Conservation (phyloP, 2,113 vertebrate species). For the Deroptyus accipitrinus region DNA sequence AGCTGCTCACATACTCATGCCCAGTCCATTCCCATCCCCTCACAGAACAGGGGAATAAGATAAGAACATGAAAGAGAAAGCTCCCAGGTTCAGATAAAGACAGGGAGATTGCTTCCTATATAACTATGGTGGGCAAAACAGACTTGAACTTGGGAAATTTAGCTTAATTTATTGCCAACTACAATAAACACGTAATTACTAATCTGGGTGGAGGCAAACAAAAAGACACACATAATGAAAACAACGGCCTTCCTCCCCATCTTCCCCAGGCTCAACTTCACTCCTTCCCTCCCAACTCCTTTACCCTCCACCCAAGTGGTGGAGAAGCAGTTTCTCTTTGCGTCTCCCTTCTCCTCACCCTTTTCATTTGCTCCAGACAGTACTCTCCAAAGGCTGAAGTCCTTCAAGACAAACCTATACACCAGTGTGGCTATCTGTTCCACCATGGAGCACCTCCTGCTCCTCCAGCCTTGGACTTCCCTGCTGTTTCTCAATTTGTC, state of each 20-base stretch:
- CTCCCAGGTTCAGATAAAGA: neutral
- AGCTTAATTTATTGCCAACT: neutral
- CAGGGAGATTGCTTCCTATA: neutral
- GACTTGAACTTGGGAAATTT: neutral
- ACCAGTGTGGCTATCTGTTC: neutral
- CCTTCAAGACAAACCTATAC: neutral
- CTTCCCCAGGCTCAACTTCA: neutral
- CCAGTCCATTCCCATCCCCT: neutral
- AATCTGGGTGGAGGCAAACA: neutral
- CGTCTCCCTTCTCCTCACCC: accelerated
- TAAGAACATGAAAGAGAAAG: neutral
- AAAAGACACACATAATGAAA: neutral
- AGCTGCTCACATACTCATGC: neutral
- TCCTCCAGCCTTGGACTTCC: neutral
- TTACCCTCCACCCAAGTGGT: neutral
- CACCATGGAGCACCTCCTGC: neutral
- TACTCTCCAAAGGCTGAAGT: neutral
- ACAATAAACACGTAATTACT: neutral
- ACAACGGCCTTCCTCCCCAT: neutral
- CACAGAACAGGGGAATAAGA: neutral
- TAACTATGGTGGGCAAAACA: neutral
- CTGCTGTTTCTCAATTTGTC: neutral
- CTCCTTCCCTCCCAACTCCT: neutral
- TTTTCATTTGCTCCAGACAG: neutral
- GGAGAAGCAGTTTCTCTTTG: neutral